Evolutionary conservation across 2,113 vertebrate genomes (phyloP).

Genomic region (Heptranchias perlo): DNA sequence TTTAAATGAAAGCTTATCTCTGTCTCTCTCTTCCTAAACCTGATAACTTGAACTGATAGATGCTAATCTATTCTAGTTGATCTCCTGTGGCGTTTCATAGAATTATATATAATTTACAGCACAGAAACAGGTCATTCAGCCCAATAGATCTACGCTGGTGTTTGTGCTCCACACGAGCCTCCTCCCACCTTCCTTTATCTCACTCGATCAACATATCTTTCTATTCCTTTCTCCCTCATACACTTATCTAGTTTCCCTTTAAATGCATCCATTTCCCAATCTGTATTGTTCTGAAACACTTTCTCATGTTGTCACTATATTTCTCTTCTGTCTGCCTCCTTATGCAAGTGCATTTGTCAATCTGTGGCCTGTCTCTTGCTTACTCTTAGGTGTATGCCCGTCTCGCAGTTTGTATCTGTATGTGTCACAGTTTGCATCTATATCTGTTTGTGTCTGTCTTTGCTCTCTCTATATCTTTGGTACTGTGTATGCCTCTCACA

Average conservation of each 20-base stretch:
- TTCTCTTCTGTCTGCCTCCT: not conserved
- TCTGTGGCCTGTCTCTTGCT: not conserved
- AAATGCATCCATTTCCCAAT: not conserved
- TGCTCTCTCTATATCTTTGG: not conserved
- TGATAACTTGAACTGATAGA: not conserved
- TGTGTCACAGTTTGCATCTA: not conserved
- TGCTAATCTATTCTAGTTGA: not conserved
- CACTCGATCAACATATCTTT: not conserved
- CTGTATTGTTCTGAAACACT: not conserved
- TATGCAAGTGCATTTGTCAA: too few relatives aligned
- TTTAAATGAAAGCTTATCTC: not conserved
- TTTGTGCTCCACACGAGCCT: not conserved
- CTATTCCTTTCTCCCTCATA: not conserved
- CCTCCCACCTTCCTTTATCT: not conserved
- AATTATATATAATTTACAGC: too few relatives aligned
- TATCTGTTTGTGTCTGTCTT: not conserved
- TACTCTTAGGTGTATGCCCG: not conserved
- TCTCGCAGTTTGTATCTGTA: not conserved
- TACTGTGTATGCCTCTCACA: not conserved
- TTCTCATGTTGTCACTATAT: not conserved
- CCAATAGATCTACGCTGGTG: not conserved
- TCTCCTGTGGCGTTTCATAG: too few relatives aligned
- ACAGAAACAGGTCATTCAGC: not conserved
- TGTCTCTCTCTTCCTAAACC: not conserved
- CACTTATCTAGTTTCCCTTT: not conserved